A percentile compares a stretch with the other conserved stretches of the same genome.
phyloP scores from a whole-genome alignment of 1,140 invertebrate genomes.

The Drosophila kurseongensis region DNA sequence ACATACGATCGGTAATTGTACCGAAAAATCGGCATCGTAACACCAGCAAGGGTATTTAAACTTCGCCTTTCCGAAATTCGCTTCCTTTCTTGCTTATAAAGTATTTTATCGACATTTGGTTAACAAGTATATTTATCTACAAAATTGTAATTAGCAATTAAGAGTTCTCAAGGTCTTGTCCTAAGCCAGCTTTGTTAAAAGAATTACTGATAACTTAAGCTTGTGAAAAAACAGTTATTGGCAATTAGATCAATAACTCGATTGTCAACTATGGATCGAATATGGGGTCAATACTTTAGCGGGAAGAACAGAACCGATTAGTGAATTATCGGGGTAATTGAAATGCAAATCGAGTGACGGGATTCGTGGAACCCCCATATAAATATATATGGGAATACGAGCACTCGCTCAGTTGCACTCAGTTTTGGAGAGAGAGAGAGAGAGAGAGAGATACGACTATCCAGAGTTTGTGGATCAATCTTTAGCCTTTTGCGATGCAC shows the following conservation, averaged over 20 bases:
- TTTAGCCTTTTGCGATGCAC: constrained; percentile 54
- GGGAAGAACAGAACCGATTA: constrained; percentile 15
- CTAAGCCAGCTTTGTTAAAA: background rate
- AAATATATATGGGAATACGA: constrained; percentile 8
- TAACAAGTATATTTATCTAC: too few species aligned
- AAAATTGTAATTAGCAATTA: too few species aligned
- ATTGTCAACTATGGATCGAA: background rate
- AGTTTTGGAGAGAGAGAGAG: background rate
- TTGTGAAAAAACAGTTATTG: background rate
- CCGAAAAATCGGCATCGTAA: too few species aligned
- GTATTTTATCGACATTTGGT: too few species aligned
- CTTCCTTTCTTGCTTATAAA: too few species aligned
- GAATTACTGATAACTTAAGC: background rate
- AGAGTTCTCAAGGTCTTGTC: too few species aligned
- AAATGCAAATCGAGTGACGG: constrained; percentile 5
- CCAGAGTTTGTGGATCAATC: constrained; percentile 20
- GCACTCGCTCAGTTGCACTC: constrained; percentile 9
- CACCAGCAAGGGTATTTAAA: too few species aligned
- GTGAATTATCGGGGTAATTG: background rate
- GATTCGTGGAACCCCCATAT: constrained; percentile 38
- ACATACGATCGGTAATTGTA: too few species aligned
- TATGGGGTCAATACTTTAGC: background rate
- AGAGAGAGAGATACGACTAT: constrained; percentile 1
- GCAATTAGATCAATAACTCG: background rate
- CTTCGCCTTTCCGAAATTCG: too few species aligned